A percentile compares a stretch with the other conserved stretches of the same genome.
phyloP scores from a whole-genome alignment of 2,113 vertebrate genomes.

The Callipepla squamata region DNA sequence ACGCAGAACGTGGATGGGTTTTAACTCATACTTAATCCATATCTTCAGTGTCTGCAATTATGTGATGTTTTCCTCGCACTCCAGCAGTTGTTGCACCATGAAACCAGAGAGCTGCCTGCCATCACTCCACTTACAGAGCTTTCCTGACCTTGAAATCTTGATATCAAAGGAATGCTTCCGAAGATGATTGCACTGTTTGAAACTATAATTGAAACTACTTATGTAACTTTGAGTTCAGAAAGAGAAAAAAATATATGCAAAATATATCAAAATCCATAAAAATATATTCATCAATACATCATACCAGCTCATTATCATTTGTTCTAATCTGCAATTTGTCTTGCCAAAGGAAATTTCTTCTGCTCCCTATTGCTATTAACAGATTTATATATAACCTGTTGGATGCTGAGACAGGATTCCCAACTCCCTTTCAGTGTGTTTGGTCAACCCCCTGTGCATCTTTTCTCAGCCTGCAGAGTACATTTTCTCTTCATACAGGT shows the following conservation, averaged over 20 bases:
- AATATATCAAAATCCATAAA: not conserved
- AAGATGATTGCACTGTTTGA: not conserved
- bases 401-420: not conserved
- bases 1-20: not conserved
- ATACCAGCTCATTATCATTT: not conserved
- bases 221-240: not conserved
- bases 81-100: not conserved
- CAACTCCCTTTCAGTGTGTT: not conserved
- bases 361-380: not conserved
- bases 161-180: not conserved
- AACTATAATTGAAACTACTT: not conserved
- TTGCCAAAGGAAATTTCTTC: not conserved
- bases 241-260: not conserved
- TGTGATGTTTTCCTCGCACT: not conserved
- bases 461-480: not conserved
- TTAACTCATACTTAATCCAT: not conserved
- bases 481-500: not conserved
- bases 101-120: not conserved
- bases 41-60: not conserved
- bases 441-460: not conserved
- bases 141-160: not conserved
- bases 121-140: not conserved
- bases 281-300: not conserved
- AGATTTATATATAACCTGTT: not conserved
- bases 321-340: not conserved